These are phyloP conservation scores for Tricholauxania praeusta DNA, from an alignment of 2,888 invertebrate genomes.

Conservation along the genomic window DNA sequence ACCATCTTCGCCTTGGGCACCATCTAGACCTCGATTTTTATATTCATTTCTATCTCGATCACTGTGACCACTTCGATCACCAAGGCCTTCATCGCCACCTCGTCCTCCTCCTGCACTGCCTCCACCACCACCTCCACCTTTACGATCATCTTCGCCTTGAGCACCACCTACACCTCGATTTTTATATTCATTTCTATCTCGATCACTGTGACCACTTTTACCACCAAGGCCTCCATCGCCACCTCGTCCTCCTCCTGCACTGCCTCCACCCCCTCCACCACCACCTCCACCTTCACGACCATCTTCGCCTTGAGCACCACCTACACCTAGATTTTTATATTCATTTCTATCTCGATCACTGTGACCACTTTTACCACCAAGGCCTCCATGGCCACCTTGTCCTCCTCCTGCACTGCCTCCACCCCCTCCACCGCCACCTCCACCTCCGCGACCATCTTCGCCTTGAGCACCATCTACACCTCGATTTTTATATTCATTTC, in stretches of 20 bases:
- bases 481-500: too few relatives aligned
- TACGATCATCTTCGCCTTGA: too few relatives aligned
- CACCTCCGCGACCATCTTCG: too few relatives aligned
- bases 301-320: conserved; percentile 20
- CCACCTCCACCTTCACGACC: conserved; percentile 27
- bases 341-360: too few relatives aligned
- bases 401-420: too few relatives aligned
- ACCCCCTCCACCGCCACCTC: too few relatives aligned
- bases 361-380: too few relatives aligned
- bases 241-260: conserved; percentile 25
- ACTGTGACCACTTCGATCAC: conserved; percentile 32
- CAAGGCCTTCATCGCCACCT: conserved; percentile 28
- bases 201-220: conserved; percentile 55
- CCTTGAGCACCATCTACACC: too few relatives aligned
- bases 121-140: conserved; percentile 36
- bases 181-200: conserved; percentile 69
- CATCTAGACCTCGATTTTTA: conserved; percentile 58
- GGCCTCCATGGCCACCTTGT: too few relatives aligned
- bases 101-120: conserved; percentile 35
- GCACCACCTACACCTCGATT: conserved; percentile 30
- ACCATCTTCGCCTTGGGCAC: conserved; percentile 70
- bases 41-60: conserved; percentile 53
- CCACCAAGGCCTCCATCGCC: conserved; percentile 18
- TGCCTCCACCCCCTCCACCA: conserved; percentile 32
- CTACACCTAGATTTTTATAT: too few relatives aligned